A percentile compares a stretch with the other conserved stretches of the same genome.
phyloP scores from a whole-genome alignment of 2,113 vertebrate species.

The Lophochroa leadbeateri region DNA sequence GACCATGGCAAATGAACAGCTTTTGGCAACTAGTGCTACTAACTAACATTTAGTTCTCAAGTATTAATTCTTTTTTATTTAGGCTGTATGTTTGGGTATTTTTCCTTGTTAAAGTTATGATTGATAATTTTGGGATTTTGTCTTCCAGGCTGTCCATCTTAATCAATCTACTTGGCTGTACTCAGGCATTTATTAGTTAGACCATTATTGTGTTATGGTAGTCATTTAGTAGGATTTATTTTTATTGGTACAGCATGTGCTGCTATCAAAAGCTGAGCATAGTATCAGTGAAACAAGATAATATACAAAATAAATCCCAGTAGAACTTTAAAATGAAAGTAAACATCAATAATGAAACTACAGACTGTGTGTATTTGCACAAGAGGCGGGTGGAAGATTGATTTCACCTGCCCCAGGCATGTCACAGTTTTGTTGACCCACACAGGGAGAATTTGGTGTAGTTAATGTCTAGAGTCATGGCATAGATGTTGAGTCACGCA shows the following conservation, averaged over 20 bases:
- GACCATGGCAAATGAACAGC: not conserved
- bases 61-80: not conserved
- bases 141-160: not conserved
- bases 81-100: not conserved
- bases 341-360: not conserved
- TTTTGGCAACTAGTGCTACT: not conserved
- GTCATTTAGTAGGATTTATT: not conserved
- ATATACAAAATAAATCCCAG: not conserved
- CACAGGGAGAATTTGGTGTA: not conserved
- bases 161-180: not conserved
- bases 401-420: not conserved
- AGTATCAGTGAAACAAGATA: not conserved
- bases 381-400: not conserved
- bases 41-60: not conserved
- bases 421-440: not conserved
- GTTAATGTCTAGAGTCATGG: not conserved
- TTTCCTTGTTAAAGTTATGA: not conserved
- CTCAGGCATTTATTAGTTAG: not conserved
- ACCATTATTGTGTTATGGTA: not conserved
- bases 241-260: not conserved
- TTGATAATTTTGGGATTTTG: not conserved
- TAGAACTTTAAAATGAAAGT: slow-evolving; percentile 1
- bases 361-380: not conserved
- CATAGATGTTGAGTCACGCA: not conserved
- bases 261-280: not conserved